Conservation (phyloP, 2,113 vertebrate genomes). For the Amblyornis subalaris region DNA sequence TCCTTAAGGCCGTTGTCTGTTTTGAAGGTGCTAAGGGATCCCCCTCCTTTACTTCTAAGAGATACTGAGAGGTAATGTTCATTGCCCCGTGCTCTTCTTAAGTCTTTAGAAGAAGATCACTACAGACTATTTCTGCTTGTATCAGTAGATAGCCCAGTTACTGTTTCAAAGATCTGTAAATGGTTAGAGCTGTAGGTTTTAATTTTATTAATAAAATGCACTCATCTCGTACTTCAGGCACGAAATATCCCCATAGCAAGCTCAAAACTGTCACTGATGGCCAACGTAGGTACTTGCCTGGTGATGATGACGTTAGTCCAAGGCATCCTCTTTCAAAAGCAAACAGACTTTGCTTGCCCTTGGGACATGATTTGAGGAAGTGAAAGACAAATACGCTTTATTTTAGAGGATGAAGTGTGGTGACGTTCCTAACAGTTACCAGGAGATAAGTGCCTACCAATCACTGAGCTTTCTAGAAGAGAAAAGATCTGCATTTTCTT, state of each 20-base stretch:
- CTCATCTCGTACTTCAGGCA: not conserved
- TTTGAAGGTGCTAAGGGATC: not conserved
- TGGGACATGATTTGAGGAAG: not conserved
- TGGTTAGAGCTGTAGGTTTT: not conserved
- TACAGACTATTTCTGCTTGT: not conserved
- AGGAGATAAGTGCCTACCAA: not conserved
- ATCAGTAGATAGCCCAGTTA: not conserved
- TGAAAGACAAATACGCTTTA: not conserved
- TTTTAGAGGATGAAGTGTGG: not conserved
- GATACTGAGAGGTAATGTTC: not conserved
- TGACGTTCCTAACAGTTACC: not conserved
- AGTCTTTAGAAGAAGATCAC: not conserved
- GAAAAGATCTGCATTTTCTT: not conserved
- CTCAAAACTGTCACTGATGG: accelerated
- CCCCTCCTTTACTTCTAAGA: not conserved
- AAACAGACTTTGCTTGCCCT: not conserved
- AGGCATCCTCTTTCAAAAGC: not conserved
- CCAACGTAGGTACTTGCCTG: not conserved
- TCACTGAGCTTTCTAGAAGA: not conserved
- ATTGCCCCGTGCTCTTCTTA: not conserved
- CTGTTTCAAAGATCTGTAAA: not conserved
- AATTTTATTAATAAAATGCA: not conserved
- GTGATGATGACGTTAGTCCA: not conserved
- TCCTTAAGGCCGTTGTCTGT: not conserved
- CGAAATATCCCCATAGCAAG: not conserved